A percentile compares a stretch with the other conserved stretches of the same genome.
Conservation (phyloP, 2,113 vertebrate genomes). For the Carassius carassius region DNA sequence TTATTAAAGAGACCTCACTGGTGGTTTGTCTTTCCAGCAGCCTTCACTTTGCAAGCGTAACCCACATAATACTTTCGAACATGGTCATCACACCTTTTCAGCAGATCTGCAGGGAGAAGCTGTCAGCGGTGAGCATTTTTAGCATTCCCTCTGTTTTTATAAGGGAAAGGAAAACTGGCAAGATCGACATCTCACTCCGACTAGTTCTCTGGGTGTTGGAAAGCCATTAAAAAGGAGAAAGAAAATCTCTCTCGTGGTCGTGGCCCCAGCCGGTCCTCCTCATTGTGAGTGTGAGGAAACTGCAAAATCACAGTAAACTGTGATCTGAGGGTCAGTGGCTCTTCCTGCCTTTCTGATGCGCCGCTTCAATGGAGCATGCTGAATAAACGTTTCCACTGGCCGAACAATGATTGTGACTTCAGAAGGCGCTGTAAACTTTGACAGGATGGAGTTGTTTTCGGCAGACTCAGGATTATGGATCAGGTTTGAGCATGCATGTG, state of each 20-base stretch:
- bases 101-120: constrained; percentile 37
- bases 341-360: constrained; percentile 60
- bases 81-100: constrained; percentile 32
- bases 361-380: constrained; percentile 9
- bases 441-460: constrained; percentile 23
- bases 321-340: constrained; percentile 54
- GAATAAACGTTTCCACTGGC: constrained; percentile 50
- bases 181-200: constrained; percentile 29
- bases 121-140: constrained; percentile 41
- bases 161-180: constrained; percentile 48
- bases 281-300: constrained; percentile 51
- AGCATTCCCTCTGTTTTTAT: constrained; percentile 41
- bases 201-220: constrained; percentile 18
- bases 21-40: neutral
- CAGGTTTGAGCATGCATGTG: constrained; percentile 50
- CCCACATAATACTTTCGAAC: constrained; percentile 34
- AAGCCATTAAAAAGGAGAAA: constrained; percentile 19
- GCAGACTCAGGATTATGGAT: constrained; percentile 44
- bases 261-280: constrained; percentile 19
- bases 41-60: neutral
- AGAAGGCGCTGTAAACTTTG: constrained; percentile 37
- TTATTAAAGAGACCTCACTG: neutral
- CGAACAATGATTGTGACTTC: constrained; percentile 48
- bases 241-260: neutral
- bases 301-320: constrained; percentile 34